phyloP scores from a whole-genome alignment of 2,888 invertebrate genomes.

The Lepidocyrtoides sp. region DNA sequence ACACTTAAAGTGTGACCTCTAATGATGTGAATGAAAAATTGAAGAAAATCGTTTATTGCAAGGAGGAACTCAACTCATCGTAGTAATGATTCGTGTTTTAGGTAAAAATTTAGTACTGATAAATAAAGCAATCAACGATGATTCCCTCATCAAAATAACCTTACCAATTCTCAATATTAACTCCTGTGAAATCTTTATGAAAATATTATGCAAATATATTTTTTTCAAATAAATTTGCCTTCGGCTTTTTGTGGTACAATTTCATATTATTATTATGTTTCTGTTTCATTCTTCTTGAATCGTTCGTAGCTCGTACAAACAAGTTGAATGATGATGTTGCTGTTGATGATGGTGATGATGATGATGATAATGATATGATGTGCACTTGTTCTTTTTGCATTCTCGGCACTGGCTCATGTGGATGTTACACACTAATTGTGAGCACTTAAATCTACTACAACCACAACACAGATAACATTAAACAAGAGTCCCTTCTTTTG shows the following conservation, averaged over 20 bases:
- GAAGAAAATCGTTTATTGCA: constrained; percentile 52
- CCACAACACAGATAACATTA: no score
- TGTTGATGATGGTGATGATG: neutral
- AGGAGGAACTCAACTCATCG: constrained; percentile 52
- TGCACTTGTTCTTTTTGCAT: constrained; percentile 53
- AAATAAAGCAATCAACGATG: constrained; percentile 74
- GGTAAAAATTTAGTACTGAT: constrained; percentile 57
- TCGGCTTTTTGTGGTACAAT: constrained; percentile 23
- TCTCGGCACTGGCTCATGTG: constrained; percentile 13
- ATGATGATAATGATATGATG: constrained; percentile 65
- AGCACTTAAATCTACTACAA: constrained; percentile 36
- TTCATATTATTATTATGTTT: constrained; percentile 22
- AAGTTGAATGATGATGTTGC: constrained; percentile 31
- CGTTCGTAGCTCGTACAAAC: neutral
- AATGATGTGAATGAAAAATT: constrained; percentile 56
- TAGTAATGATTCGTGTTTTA: constrained; percentile 73
- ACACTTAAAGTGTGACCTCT: constrained; percentile 59
- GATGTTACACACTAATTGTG: constrained; percentile 65
- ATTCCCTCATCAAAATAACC: constrained; percentile 63
- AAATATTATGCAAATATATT: constrained; percentile 69
- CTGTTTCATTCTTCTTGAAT: neutral
- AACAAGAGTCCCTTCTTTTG: constrained; percentile 27
- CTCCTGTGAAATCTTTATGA: constrained; percentile 56
- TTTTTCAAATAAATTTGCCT: constrained; percentile 58
- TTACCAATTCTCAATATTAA: neutral